Conservation (phyloP, 2,888 invertebrate species). For the Microctonus brassicae region DNA sequence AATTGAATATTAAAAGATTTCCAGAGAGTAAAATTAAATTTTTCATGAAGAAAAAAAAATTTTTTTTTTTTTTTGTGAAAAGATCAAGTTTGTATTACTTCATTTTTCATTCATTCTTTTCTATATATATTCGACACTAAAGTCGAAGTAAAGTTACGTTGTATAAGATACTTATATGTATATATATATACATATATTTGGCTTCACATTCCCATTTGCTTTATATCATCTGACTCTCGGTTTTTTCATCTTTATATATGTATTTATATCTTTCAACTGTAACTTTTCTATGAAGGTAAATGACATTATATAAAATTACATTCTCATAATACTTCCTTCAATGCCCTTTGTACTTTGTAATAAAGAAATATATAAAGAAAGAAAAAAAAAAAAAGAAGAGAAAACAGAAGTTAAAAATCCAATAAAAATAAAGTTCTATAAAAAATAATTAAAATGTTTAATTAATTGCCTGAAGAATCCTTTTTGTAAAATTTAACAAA, state of each 20-base stretch:
- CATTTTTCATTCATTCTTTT: not conserved
- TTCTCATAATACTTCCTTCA: slow-evolving; percentile 43
- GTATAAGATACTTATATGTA: no score
- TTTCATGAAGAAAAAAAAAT: not conserved
- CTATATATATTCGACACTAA: no score
- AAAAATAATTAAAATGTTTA: no score
- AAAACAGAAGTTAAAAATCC: not conserved
- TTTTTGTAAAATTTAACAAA: no score
- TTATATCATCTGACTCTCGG: slow-evolving; percentile 19
- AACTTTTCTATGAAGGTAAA: slow-evolving; percentile 12
- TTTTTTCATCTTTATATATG: slow-evolving; percentile 8
- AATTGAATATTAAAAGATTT: no score
- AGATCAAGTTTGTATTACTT: not conserved
- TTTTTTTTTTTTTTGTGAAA: no score
- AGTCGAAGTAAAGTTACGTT: no score
- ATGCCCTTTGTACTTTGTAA: slow-evolving; percentile 39
- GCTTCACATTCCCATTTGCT: not conserved
- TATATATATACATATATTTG: slow-evolving; percentile 9
- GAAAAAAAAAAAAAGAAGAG: slow-evolving; percentile 32
- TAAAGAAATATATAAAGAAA: no score
- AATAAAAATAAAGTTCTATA: not conserved
- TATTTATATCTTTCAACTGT: not conserved
- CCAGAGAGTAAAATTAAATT: no score
- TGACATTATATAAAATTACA: slow-evolving; percentile 50
- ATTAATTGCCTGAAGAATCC: no score